phyloP scores from a whole-genome alignment of 2,888 invertebrate species.

The Drosophila yooni region DNA sequence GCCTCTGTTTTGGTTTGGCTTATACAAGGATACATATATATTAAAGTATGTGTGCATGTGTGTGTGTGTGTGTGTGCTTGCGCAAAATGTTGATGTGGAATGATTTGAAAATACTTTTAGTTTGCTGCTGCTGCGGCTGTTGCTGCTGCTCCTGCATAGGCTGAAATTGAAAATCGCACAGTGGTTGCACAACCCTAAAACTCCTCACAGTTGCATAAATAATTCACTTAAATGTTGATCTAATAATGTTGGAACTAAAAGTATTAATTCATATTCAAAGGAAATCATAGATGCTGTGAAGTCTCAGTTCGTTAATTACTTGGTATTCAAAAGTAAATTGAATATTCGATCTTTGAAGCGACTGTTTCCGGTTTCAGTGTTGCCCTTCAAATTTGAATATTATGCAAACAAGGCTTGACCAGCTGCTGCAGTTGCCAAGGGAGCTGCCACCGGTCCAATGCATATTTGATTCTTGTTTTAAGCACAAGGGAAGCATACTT shows the following conservation, averaged over 20 bases:
- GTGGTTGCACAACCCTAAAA: slow-evolving; percentile 26
- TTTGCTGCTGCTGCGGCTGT: slow-evolving; percentile 34
- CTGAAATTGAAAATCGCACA: slow-evolving; percentile 38
- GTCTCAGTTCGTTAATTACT: neutral
- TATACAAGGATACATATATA: slow-evolving; percentile 39
- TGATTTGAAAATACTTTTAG: slow-evolving; percentile 58
- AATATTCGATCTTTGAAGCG: slow-evolving; percentile 21
- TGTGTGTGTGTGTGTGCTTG: slow-evolving; percentile 17
- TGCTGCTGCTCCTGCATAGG: slow-evolving; percentile 10
- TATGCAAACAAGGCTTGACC: slow-evolving; percentile 69
- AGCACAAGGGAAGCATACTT: slow-evolving; percentile 56
- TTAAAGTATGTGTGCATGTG: slow-evolving; percentile 12
- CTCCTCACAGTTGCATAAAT: slow-evolving; percentile 6
- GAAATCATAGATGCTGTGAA: neutral
- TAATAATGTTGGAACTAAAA: slow-evolving; percentile 2
- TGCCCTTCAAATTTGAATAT: slow-evolving; percentile 46
- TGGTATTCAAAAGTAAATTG: slow-evolving; percentile 19
- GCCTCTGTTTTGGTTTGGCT: slow-evolving; percentile 37
- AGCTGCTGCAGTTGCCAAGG: slow-evolving; percentile 32
- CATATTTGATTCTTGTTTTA: slow-evolving; percentile 70
- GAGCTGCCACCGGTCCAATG: slow-evolving; percentile 43
- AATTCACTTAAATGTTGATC: slow-evolving; percentile 9
- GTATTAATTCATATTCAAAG: slow-evolving; percentile 16
- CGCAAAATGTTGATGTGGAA: slow-evolving; percentile 45
- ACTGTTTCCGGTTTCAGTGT: slow-evolving; percentile 17